A percentile compares a stretch with the other conserved stretches of the same genome.
These are phyloP conservation scores for Pterocles orientalis DNA, from an alignment of 2,113 vertebrate genomes.

Conservation along the genomic window DNA sequence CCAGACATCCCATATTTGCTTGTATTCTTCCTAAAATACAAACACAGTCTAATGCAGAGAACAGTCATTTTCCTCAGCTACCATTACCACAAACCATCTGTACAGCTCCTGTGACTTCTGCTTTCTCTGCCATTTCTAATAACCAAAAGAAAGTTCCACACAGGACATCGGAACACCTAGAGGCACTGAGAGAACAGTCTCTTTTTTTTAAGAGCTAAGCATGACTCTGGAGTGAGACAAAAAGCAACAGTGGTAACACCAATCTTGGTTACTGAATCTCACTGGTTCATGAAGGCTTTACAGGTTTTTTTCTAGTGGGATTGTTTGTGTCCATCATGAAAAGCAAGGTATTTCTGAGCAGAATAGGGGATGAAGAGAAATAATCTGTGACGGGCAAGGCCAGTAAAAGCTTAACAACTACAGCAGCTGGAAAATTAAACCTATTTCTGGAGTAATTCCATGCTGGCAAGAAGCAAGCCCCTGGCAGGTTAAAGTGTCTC, in stretches of 20 bases:
- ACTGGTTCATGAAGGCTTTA: neutral
- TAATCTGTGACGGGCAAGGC: neutral
- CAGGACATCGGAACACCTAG: neutral
- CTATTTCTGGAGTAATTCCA: constrained; percentile 55
- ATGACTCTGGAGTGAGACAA: neutral
- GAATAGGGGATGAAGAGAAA: neutral
- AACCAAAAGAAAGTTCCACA: neutral
- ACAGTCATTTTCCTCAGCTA: neutral
- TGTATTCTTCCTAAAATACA: neutral
- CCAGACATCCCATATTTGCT: neutral
- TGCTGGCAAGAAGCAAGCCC: constrained; percentile 45
- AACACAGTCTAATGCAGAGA: neutral
- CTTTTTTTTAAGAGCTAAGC: neutral
- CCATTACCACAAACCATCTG: neutral
- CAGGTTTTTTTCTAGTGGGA: neutral
- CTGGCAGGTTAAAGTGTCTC: constrained; percentile 56
- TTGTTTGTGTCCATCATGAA: neutral
- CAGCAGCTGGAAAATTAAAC: constrained; percentile 12
- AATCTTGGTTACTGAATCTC: neutral
- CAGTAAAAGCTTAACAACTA: constrained; percentile 44
- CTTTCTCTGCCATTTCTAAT: neutral
- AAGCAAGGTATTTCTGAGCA: neutral
- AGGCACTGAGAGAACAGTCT: neutral
- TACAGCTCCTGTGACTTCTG: neutral
- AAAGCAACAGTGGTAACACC: neutral